A percentile compares a stretch with the other conserved stretches of the same genome.
These are phyloP conservation scores for Siniperca obscura DNA, from an alignment of 2,797 vertebrate genomes.

Conservation along the genomic window DNA sequence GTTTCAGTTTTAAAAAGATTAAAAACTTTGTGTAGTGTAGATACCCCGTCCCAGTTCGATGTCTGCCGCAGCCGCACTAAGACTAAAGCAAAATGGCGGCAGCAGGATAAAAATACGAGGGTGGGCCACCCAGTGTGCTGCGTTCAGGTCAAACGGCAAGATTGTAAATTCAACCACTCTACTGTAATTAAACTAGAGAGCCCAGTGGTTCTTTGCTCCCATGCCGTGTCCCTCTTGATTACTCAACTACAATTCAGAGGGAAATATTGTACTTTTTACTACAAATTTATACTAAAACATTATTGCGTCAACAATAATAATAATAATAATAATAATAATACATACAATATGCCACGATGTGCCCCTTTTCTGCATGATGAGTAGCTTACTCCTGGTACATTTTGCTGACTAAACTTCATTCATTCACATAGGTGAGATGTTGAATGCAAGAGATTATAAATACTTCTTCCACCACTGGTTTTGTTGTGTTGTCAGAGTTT, in stretches of 20 bases:
- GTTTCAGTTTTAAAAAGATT: conserved; percentile 51
- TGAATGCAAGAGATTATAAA: neutral
- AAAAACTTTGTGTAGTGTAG: conserved; percentile 25
- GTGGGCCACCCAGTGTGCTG: neutral
- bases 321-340: neutral
- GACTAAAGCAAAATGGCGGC: conserved; percentile 71
- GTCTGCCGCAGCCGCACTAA: neutral
- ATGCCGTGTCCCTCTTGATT: no score
- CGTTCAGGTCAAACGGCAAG: accelerated
- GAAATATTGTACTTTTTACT: neutral
- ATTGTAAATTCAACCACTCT: neutral
- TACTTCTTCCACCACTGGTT: neutral
- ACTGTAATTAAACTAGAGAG: neutral
- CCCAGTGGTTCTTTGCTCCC: no score
- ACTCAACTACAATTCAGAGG: no score
- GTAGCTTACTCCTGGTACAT: neutral
- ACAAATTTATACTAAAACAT: neutral
- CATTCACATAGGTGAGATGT: neutral
- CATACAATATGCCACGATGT: neutral
- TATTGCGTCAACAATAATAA: neutral
- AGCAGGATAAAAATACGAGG: neutral
- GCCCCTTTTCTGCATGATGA: neutral
- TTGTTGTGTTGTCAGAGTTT: neutral
- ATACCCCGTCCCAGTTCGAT: conserved; percentile 21
- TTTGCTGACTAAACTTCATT: neutral